Conservation (phyloP, 2,888 invertebrate genomes). For the Lysandra coridon region DNA sequence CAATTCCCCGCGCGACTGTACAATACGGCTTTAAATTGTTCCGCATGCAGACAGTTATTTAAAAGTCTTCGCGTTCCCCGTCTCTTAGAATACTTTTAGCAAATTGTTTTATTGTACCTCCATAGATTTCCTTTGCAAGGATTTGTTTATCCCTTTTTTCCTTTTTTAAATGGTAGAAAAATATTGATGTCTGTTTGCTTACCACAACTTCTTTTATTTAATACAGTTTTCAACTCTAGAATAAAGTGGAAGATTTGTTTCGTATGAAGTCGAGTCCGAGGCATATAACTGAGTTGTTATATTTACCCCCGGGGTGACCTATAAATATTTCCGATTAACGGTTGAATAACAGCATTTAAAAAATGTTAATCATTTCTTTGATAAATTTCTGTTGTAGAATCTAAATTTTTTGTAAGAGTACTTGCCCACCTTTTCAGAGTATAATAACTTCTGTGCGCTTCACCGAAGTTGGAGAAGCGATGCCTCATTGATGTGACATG, state of each 20-base stretch:
- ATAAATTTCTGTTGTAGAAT: no score
- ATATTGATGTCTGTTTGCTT: not conserved
- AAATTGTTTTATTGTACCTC: not conserved
- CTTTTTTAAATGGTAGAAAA: not conserved
- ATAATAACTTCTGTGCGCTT: not conserved
- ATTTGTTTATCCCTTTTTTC: not conserved
- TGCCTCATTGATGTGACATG: not conserved
- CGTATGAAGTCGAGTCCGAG: no score
- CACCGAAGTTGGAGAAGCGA: not conserved
- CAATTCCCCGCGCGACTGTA: not conserved
- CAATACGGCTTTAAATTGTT: not conserved
- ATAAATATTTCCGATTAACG: no score
- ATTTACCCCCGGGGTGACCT: no score
- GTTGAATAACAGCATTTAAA: no score
- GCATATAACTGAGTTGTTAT: no score
- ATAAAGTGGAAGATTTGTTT: no score
- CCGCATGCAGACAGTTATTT: conserved; percentile 2
- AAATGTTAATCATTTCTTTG: no score
- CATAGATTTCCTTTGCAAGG: not conserved
- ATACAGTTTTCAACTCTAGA: no score
- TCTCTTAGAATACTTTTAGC: not conserved
- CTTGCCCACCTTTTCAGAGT: not conserved
- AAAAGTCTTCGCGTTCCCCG: not conserved
- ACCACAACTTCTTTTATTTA: no score
- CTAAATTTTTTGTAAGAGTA: not conserved